Conservation (phyloP, 2,888 invertebrate genomes). For the Cerastoderma edule region DNA sequence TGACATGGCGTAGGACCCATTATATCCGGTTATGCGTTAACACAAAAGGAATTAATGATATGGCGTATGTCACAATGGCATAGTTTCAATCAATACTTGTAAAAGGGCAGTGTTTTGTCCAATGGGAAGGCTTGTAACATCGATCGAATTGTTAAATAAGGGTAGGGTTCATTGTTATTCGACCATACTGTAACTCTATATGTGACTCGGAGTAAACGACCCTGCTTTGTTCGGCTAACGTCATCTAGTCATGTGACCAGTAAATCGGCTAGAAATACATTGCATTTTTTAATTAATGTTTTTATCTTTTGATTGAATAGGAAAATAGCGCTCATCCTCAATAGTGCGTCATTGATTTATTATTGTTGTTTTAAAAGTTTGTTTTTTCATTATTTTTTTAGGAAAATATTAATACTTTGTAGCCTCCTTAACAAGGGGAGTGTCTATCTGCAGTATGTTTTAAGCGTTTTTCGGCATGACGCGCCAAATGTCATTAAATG, state of each 20-base stretch:
- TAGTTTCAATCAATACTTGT: slow-evolving; percentile 44
- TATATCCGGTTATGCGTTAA: slow-evolving; percentile 37
- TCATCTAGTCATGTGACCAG: too few relatives aligned
- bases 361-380: too few relatives aligned
- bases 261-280: too few relatives aligned
- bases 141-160: slow-evolving; percentile 9
- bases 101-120: slow-evolving; percentile 37
- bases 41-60: slow-evolving; percentile 56
- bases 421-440: too few relatives aligned
- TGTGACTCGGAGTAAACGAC: slow-evolving; percentile 4
- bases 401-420: too few relatives aligned
- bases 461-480: background rate
- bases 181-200: slow-evolving; percentile 14
- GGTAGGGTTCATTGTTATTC: slow-evolving; percentile 22
- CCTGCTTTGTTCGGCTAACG: slow-evolving; percentile 13
- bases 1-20: slow-evolving; percentile 11
- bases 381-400: too few relatives aligned
- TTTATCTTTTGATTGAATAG: too few relatives aligned
- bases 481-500: slow-evolving; percentile 8
- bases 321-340: too few relatives aligned
- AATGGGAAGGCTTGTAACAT: slow-evolving; percentile 54
- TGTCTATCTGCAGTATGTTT: too few relatives aligned
- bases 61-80: slow-evolving; percentile 51
- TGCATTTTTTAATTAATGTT: too few relatives aligned
- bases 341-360: too few relatives aligned